Conservation (phyloP, 2,888 invertebrate genomes). For the Lithodes maja region DNA sequence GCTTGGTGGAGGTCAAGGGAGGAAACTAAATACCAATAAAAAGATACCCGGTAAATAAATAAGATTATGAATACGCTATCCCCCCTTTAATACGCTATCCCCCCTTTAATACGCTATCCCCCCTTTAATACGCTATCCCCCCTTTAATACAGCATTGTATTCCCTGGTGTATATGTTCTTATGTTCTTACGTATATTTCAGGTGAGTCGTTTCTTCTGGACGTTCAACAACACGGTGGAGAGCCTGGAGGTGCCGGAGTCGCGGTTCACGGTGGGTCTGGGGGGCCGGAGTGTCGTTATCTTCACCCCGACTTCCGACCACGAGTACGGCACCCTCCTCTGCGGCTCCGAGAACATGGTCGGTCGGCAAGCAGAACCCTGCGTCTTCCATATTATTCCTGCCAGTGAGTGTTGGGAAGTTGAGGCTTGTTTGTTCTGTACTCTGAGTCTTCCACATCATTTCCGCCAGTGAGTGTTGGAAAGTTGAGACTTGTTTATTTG, state of each 20-base stretch:
- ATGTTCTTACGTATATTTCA: slow-evolving; percentile 1
- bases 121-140: no score
- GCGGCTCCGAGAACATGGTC: slow-evolving; percentile 72
- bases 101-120: no score
- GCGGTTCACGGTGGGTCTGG: slow-evolving; percentile 79
- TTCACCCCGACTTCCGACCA: slow-evolving; percentile 84
- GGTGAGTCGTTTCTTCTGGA: slow-evolving; percentile 80
- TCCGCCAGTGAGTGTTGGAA: background rate
- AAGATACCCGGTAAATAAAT: no score
- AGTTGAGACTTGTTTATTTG: no score
- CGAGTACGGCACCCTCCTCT: slow-evolving; percentile 73
- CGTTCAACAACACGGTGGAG: slow-evolving; percentile 85
- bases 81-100: no score
- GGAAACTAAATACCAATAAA: no score
- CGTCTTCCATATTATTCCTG: slow-evolving; percentile 72
- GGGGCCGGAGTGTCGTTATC: slow-evolving; percentile 80
- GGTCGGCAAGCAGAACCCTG: slow-evolving; percentile 73
- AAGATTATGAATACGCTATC: no score
- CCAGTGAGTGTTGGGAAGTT: slow-evolving; percentile 71
- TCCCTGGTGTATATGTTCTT: background rate
- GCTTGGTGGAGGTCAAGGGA: no score
- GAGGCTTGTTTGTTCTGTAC: background rate
- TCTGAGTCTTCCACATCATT: background rate
- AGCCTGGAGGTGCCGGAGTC: slow-evolving; percentile 82
- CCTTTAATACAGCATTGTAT: no score